These are phyloP conservation scores for Hoplodrina ambigua DNA, from an alignment of 2,888 invertebrate genomes.

Conservation along the genomic window DNA sequence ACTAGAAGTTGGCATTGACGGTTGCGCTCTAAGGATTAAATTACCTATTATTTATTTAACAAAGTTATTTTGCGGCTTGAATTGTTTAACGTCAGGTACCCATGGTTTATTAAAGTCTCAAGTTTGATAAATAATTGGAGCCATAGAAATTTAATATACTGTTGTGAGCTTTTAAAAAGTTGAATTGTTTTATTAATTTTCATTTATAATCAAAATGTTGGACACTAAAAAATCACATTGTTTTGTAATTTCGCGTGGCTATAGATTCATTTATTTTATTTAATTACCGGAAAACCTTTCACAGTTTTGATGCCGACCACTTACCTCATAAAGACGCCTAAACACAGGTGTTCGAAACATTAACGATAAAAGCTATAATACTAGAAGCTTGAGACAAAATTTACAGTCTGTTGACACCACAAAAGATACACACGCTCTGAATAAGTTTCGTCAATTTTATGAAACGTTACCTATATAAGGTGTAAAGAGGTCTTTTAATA, in stretches of 20 bases:
- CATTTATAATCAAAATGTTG: not conserved
- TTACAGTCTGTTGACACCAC: slow-evolving; percentile 29
- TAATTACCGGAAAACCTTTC: slow-evolving; percentile 8
- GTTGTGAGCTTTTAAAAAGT: slow-evolving; percentile 6
- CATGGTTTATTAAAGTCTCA: slow-evolving; percentile 37
- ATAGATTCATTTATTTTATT: not conserved
- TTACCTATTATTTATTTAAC: slow-evolving; percentile 58
- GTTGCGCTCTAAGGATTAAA: slow-evolving; percentile 52
- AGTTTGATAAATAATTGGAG: slow-evolving; percentile 47
- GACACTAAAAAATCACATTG: not conserved
- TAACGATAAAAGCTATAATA: slow-evolving; percentile 56
- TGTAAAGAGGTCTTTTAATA: slow-evolving; percentile 79
- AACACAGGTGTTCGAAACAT: slow-evolving; percentile 54
- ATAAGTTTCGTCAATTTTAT: slow-evolving; percentile 71
- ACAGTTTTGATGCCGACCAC: not conserved
- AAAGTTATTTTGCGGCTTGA: slow-evolving; percentile 49
- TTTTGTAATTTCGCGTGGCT: not conserved
- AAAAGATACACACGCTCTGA: slow-evolving; percentile 58
- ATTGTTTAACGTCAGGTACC: slow-evolving; percentile 40
- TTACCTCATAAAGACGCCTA: slow-evolving; percentile 25
- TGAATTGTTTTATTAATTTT: slow-evolving; percentile 12
- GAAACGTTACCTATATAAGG: slow-evolving; percentile 70
- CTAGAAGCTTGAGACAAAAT: slow-evolving; percentile 28
- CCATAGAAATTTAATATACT: slow-evolving; percentile 32
- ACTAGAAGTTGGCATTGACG: slow-evolving; percentile 50